Evolutionary conservation across 2,113 vertebrate species (phyloP).

Genomic region (Chascanopsetta lugubris): DNA sequence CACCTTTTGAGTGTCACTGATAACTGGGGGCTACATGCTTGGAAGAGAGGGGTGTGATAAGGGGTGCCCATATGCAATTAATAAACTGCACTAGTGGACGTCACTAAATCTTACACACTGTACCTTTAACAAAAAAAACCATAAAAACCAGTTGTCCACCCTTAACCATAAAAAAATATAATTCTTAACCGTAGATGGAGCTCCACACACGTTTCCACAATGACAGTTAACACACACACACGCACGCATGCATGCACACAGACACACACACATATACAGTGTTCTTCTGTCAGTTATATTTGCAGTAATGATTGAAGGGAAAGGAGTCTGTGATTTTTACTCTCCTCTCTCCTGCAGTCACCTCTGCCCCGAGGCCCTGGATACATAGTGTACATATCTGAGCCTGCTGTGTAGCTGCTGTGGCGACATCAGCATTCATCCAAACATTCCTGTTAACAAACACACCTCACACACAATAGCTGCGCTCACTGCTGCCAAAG

Average conservation of each 20-base stretch:
- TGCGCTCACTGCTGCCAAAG: not conserved
- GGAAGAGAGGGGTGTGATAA: too few relatives aligned
- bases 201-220: too few relatives aligned
- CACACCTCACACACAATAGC: not conserved
- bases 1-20: too few relatives aligned
- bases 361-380: not conserved
- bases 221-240: not conserved
- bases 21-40: too few relatives aligned
- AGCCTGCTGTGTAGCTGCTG: conserved; percentile 28
- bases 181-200: too few relatives aligned
- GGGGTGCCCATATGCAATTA: too few relatives aligned
- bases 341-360: not conserved
- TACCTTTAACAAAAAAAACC: too few relatives aligned
- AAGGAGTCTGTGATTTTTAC: conserved; percentile 40
- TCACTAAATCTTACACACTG: too few relatives aligned
- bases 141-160: not conserved
- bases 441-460: conserved; percentile 16
- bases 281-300: not conserved
- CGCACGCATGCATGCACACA: too few relatives aligned
- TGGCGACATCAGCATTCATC: conserved; percentile 12
- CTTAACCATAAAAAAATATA: not conserved
- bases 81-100: too few relatives aligned
- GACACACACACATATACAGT: not conserved
- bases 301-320: conserved; percentile 35
- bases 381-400: conserved; percentile 9